Conservation (phyloP, 2,113 vertebrate species). For the Osmerus eperlanus region DNA sequence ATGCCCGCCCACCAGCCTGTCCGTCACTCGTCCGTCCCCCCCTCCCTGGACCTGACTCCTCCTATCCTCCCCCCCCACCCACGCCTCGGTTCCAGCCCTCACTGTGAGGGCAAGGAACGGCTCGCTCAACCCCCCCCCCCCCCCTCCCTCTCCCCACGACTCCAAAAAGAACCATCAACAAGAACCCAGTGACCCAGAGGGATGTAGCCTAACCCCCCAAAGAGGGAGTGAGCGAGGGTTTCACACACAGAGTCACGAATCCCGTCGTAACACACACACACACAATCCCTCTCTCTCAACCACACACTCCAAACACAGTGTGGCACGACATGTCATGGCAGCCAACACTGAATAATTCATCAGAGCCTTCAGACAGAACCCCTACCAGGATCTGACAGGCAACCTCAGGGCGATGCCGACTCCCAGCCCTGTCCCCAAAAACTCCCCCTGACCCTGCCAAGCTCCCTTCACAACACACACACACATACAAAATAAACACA, state of each 20-base stretch:
- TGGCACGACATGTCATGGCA: not conserved
- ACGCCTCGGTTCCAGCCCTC: no score
- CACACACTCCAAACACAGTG: not conserved
- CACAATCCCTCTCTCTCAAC: not conserved
- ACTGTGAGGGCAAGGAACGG: no score
- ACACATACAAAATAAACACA: not conserved
- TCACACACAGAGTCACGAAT: not conserved
- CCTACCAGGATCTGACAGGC: not conserved
- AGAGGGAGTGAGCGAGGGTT: no score
- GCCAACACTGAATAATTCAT: constrained; percentile 2
- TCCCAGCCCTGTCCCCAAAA: constrained; percentile 3
- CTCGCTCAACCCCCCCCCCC: not conserved
- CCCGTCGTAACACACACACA: not conserved
- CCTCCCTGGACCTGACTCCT: not conserved
- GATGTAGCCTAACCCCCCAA: no score
- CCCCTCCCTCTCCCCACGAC: not conserved
- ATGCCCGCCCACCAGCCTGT: constrained; percentile 29
- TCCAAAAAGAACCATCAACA: not conserved
- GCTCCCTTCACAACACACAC: not conserved
- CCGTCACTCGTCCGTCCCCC: not conserved
- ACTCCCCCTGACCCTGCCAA: not conserved
- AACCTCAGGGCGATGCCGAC: not conserved
- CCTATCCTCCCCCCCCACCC: no score
- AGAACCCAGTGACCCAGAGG: not conserved
- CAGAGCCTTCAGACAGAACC: not conserved